Evolutionary conservation across 2,888 invertebrate species (phyloP), one percentile per base, ranked within the genome.

Genomic region (Pegoplata infirma): DNA sequence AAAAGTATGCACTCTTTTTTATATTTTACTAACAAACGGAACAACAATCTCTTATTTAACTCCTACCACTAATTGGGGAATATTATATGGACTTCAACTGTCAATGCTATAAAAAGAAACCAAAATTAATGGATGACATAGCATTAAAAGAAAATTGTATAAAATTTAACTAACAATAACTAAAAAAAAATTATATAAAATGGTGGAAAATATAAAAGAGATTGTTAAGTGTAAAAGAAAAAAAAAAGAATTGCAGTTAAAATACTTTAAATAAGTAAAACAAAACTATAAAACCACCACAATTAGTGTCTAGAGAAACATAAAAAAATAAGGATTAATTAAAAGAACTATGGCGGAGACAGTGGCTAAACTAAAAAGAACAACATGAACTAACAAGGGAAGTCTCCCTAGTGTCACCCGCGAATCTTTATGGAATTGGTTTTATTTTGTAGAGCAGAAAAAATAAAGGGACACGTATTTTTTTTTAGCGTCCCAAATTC

Each of bases 241-340:
- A 4, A 14, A 67, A 59, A 14, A 36, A 47, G 61, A 61, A 67
- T 2, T 32, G 32, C 40, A 55, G 67, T 74, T 59, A 40, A 74
- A 74, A 67, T 61, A 47, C 32, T 44, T 61, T 46, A 47, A 64
- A 59, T 74, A 53, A 59, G n/a, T n/a, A n/a, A n/a, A n/a, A n/a
- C n/a, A 78, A 69, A 12, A 32, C 64, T 17, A 69, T 51, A 59
- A 64, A 44, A 36, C 49, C 74, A 75, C 74, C 74, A 67, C 78
- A 71, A 75, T 75, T 79, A 71, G 55, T 79, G 78, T 74, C 74
- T 71, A 44, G 78, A 71, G 67, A 23, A n/a, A 67, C 66, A 61
- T 71, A 44, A 23, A 49, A n/a, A 23, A 17, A 17, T 21, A 44
- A 63, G 17, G 75, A 74, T 72, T 75, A 75, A 75, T 75, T 72